Base-by-base conservation (phyloP, 2,113 vertebrate genomes). In the Notarius lentiginosus region DNA sequence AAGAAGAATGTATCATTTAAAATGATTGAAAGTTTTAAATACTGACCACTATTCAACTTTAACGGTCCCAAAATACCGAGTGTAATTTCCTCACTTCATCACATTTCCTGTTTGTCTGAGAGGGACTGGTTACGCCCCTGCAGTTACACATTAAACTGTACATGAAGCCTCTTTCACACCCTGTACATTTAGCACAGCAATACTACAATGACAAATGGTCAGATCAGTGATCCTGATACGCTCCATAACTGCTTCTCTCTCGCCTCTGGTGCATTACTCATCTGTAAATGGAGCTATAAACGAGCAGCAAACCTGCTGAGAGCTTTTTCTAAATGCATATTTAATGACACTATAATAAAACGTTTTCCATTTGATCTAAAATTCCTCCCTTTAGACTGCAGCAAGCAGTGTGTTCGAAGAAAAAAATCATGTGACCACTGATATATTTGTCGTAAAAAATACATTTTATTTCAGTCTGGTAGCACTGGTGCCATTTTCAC, bases 251-350 rank as follows among this genome's bases (percentile, higher is more conserved):
- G 82, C 70, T 47, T 73, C 20, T 34, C 53, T 15, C 55, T 75
- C 56, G 17, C 83, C 70, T 85, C 84, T 61, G 20, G 9, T 34
- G 73, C 7, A 14, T 79, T 51, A 80, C 58, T n/a, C 76, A 20
- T 11, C 53, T 24, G 70, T 81, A 60, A 86, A 68, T 41, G n/a
- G 22, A 41, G 75, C 75, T 41, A 27, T 34, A 65, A 65, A 76
- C 75, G 27, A 41, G 51, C 60, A 17, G 27, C 17, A 70, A 58
- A 66, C n/a, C 60, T 55, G 63, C 85, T 60, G 63, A 81, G 53
- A 81, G 53, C 53, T 34, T 70, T 47, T 86, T 58, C 51, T 47
- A 70, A 70, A 86, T 81, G 58, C 34, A 86, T 81, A 60, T 80
- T 56, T 86, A 86, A 81, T 49, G 77, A 17, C 20, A 81, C 24